Percentiles rank a stretch among this genome's conserved stretches.
phyloP scores from a whole-genome alignment of 2,113 vertebrate genomes.

The Notarius lentiginosus region DNA sequence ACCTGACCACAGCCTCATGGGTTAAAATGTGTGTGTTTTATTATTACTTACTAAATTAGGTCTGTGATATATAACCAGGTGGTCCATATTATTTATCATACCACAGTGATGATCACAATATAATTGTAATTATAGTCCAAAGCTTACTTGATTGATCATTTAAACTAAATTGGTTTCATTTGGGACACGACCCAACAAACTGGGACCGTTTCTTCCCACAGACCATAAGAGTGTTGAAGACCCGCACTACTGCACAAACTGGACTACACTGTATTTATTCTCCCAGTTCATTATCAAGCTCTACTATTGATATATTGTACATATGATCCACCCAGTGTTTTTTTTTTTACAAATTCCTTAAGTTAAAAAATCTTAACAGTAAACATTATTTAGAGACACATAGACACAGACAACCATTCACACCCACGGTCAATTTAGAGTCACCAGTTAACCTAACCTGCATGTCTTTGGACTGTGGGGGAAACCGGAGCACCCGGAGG shows the following conservation, averaged over 20 bases:
- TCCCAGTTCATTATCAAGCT: no score
- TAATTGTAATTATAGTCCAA: not conserved
- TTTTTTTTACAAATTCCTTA: no score
- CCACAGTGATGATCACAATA: not conserved
- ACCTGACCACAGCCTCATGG: not conserved
- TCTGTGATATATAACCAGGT: not conserved
- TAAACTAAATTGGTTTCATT: not conserved
- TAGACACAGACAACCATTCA: no score
- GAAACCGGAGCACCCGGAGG: no score
- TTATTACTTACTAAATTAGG: not conserved
- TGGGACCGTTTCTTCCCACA: not conserved
- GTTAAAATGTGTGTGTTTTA: not conserved
- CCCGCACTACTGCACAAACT: not conserved
- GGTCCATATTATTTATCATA: not conserved
- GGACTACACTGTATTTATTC: not conserved
- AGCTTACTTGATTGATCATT: not conserved
- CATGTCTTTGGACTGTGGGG: no score
- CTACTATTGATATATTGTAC: no score
- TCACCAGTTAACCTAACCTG: no score
- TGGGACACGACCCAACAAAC: not conserved
- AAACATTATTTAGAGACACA: no score
- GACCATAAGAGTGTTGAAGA: not conserved
- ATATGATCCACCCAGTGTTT: no score
- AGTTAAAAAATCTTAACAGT: no score
- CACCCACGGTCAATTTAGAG: no score